These are phyloP conservation scores for Magallana nippona DNA, from an alignment of 2,888 invertebrate species.

Conservation along the genomic window DNA sequence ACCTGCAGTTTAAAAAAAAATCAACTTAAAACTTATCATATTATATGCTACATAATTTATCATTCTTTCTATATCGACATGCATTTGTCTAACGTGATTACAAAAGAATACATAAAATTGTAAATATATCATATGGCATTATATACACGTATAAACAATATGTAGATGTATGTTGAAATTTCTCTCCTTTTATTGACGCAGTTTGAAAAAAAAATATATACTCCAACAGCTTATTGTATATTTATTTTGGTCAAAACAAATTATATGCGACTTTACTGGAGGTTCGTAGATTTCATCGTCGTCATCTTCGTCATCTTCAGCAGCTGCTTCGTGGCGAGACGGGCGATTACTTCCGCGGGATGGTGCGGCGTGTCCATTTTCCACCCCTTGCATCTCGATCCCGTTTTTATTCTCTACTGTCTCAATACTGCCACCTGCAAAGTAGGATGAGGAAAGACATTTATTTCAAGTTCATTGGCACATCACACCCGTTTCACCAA, in stretches of 20 bases:
- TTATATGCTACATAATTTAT: not conserved
- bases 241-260: too few species aligned
- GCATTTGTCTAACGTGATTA: too few species aligned
- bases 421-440: not conserved
- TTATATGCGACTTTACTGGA: constrained; percentile 28
- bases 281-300: constrained; percentile 62
- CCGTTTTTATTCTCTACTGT: constrained; percentile 32
- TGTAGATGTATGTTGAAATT: too few species aligned
- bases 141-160: too few species aligned
- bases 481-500: too few species aligned
- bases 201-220: too few species aligned
- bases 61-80: too few species aligned
- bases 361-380: not conserved
- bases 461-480: too few species aligned
- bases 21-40: not conserved
- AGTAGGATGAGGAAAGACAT: not conserved
- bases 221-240: too few species aligned
- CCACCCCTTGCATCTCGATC: constrained; percentile 38
- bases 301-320: constrained; percentile 50
- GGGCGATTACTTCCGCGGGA: not conserved
- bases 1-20: not conserved
- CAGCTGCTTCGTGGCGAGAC: not conserved
- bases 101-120: too few species aligned
- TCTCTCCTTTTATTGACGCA: too few species aligned
- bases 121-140: too few species aligned